phyloP scores from a whole-genome alignment of 2,797 vertebrate genomes.

The Urosaurus nigricauda region DNA sequence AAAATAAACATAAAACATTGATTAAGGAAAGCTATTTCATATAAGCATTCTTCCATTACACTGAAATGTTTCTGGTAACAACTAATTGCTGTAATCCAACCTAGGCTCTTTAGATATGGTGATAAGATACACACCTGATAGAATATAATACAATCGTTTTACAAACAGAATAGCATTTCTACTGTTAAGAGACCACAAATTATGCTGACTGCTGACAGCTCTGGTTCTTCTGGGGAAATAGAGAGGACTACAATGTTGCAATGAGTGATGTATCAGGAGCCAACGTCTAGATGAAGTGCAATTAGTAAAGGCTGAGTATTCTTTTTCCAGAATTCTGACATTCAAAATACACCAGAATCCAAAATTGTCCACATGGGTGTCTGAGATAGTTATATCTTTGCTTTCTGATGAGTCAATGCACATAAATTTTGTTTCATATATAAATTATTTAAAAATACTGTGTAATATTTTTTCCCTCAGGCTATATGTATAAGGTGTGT shows the following conservation, averaged over 20 bases:
- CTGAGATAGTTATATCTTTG: too few species aligned
- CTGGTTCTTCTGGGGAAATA: background rate
- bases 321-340: too few species aligned
- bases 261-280: background rate
- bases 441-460: too few species aligned
- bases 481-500: too few species aligned
- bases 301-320: too few species aligned
- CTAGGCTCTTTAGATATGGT: background rate
- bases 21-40: background rate
- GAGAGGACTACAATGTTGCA: slow-evolving; percentile 1
- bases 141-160: background rate
- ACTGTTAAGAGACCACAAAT: background rate
- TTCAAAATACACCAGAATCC: too few species aligned
- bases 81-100: background rate
- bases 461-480: too few species aligned
- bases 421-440: too few species aligned
- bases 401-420: too few species aligned
- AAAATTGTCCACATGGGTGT: too few species aligned
- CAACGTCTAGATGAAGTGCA: background rate
- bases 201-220: background rate
- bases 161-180: slow-evolving; percentile 3
- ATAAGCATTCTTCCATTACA: background rate
- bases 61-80: background rate
- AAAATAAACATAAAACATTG: slow-evolving; percentile 42
- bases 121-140: background rate